Evolutionary conservation across 2,888 invertebrate genomes (phyloP).

Genomic region (Drosophila mulleri): DNA sequence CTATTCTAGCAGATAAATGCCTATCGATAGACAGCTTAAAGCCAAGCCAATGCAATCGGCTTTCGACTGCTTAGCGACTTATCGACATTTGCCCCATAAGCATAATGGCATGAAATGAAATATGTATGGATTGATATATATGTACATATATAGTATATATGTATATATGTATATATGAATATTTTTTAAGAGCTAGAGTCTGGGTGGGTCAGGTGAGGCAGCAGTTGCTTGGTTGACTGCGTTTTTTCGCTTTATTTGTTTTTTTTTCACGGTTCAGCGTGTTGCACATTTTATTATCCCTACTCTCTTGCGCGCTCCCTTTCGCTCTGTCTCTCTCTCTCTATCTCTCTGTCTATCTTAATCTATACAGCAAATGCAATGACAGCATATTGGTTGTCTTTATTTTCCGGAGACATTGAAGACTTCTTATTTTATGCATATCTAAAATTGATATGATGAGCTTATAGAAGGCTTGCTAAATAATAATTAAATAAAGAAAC

Average conservation of each 20-base stretch:
- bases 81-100: constrained; percentile 28
- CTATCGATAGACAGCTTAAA: not conserved
- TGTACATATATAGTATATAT: too few relatives aligned
- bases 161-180: too few relatives aligned
- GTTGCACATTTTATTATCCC: constrained; percentile 29
- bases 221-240: not conserved
- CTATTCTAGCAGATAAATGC: not conserved
- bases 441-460: too few relatives aligned
- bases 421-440: too few relatives aligned
- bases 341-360: not conserved
- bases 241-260: constrained; percentile 18
- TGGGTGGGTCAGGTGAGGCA: not conserved
- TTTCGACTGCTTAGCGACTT: constrained; percentile 24
- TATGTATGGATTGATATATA: too few relatives aligned
- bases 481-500: not conserved
- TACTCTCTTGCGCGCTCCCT: not conserved
- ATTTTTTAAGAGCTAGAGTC: not conserved
- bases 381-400: not conserved
- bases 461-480: not conserved
- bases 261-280: constrained; percentile 23
- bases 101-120: too few relatives aligned
- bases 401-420: too few relatives aligned
- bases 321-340: not conserved
- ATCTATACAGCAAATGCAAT: not conserved
- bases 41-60: constrained; percentile 16